Conservation (phyloP, 2,888 invertebrate species). For the Thecocarcelia acutangulata region DNA sequence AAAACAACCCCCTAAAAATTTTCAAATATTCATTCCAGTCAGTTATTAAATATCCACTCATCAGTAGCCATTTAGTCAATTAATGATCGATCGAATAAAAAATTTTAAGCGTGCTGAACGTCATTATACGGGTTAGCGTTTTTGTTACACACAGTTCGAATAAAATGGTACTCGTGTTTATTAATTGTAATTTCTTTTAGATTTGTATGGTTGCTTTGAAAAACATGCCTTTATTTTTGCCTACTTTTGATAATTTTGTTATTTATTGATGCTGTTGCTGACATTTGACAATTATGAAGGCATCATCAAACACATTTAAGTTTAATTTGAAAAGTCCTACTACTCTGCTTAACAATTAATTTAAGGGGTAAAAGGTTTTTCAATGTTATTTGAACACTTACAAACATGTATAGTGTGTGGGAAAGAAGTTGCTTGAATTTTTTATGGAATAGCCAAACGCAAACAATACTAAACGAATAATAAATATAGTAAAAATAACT, state of each 20-base stretch:
- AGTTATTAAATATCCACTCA: neutral
- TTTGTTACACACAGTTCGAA: too few species aligned
- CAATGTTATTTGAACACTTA: too few species aligned
- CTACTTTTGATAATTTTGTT: neutral
- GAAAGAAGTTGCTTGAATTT: too few species aligned
- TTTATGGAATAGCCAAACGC: too few species aligned
- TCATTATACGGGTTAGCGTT: conserved; percentile 41
- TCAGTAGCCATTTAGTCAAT: conserved; percentile 22
- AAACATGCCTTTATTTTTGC: neutral
- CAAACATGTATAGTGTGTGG: too few species aligned
- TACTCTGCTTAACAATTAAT: neutral
- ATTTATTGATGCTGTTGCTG: neutral
- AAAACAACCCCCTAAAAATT: conserved; percentile 30
- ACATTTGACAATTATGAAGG: conserved; percentile 32
- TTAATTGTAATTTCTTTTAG: neutral
- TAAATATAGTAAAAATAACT: too few species aligned
- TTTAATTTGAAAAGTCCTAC: neutral
- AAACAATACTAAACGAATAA: too few species aligned
- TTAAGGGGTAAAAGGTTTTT: too few species aligned
- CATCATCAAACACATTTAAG: neutral
- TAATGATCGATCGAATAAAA: conserved; percentile 3
- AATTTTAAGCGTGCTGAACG: conserved; percentile 20
- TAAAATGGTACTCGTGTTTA: neutral
- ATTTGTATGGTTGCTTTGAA: neutral
- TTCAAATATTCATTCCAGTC: neutral